These are phyloP conservation scores for Bugulina stolonifera DNA, from an alignment of 2,888 invertebrate genomes.

Conservation along the genomic window DNA sequence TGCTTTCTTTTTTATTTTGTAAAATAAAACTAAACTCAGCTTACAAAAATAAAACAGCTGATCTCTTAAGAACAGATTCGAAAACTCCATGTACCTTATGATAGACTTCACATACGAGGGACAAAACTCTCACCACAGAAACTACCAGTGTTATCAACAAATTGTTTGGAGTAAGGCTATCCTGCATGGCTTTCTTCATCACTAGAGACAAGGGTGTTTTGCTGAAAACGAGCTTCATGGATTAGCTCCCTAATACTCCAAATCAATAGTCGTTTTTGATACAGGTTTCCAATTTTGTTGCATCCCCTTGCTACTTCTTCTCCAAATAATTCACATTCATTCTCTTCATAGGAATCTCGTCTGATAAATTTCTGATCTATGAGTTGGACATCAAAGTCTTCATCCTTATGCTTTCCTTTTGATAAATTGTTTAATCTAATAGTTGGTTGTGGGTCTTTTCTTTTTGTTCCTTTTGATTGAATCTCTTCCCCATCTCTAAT, in stretches of 20 bases:
- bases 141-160: no score
- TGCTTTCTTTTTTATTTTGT: no score
- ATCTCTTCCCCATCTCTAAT: not conserved
- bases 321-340: not conserved
- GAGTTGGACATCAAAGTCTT: not conserved
- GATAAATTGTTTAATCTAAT: not conserved
- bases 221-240: not conserved
- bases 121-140: no score
- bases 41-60: no score
- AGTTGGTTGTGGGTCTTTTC: not conserved
- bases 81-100: no score
- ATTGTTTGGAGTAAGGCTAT: no score
- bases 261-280: not conserved
- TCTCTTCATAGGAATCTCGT: not conserved
- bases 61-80: no score
- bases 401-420: not conserved
- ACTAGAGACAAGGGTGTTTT: not conserved
- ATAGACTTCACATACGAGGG: no score
- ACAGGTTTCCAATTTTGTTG: not conserved
- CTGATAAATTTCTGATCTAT: not conserved
- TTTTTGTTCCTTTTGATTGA: not conserved
- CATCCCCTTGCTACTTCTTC: not conserved
- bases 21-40: no score
- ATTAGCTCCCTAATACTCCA: not conserved
- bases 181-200: no score